Conservation (phyloP, 2,113 vertebrate genomes). For the Erythrocercus mccallii region DNA sequence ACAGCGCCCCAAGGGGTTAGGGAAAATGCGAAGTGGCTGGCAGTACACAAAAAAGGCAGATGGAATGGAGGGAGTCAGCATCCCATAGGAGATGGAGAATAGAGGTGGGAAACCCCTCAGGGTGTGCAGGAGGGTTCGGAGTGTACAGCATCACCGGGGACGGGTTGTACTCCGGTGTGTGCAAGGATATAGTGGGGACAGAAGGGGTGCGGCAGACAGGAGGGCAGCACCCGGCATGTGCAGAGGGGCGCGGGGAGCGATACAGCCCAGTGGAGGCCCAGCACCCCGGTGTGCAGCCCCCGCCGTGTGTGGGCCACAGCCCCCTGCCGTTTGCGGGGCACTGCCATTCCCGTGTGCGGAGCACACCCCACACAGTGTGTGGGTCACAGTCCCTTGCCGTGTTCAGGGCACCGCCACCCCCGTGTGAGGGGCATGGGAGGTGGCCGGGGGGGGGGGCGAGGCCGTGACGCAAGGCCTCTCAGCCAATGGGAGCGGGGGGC, state of each 20-base stretch:
- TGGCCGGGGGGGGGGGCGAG: neutral
- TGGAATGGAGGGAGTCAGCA: neutral
- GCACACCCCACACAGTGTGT: neutral
- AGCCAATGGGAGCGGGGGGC: neutral
- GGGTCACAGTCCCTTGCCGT: no score
- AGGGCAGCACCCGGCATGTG: neutral
- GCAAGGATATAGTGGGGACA: neutral
- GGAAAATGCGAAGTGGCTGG: neutral
- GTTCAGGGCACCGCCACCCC: neutral
- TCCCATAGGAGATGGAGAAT: neutral
- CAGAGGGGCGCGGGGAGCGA: neutral
- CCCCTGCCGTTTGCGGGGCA: neutral
- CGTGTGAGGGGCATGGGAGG: neutral
- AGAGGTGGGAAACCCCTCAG: no score
- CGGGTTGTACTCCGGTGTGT: neutral
- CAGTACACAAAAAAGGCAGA: neutral
- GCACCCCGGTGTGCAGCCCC: neutral
- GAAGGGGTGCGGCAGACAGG: neutral
- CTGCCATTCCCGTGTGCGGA: rapidly evolving
- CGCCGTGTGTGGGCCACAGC: neutral
- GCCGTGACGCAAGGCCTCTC: neutral
- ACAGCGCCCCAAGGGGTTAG: neutral
- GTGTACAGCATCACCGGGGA: no score
- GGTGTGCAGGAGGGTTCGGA: neutral
- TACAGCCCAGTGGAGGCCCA: neutral